Conservation (phyloP, 2,797 vertebrate species). For the Sebastes oblongus region DNA sequence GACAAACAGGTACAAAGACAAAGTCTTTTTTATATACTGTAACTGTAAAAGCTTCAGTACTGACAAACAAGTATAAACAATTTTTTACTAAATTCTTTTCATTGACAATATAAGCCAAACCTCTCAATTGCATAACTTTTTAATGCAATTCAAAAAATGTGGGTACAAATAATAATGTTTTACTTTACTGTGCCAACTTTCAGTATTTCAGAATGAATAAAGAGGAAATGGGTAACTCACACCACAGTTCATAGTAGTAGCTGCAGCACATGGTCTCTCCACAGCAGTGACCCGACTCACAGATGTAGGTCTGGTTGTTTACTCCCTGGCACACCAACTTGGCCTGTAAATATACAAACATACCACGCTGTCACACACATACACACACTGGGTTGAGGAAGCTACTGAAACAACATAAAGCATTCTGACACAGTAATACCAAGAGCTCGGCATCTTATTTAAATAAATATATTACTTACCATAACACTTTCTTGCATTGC, state of each 20-base stretch:
- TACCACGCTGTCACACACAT: background rate
- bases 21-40: background rate
- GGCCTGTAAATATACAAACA: slow-evolving; percentile 76
- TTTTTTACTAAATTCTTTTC: background rate
- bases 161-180: background rate
- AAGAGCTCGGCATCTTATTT: background rate
- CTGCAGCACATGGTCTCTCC: slow-evolving; percentile 94
- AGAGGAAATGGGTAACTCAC: slow-evolving; percentile 78
- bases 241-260: slow-evolving; percentile 98
- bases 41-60: background rate
- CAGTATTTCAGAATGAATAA: background rate
- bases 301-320: slow-evolving; percentile 94
- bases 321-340: slow-evolving; percentile 88
- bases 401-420: background rate
- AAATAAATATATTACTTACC: background rate
- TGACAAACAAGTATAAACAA: background rate
- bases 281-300: slow-evolving; percentile 95
- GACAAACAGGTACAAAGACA: background rate
- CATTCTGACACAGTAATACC: background rate
- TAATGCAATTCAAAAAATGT: background rate
- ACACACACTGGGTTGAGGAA: background rate
- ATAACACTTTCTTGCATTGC: background rate
- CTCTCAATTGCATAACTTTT: background rate
- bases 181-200: background rate
- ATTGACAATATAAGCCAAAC: background rate